Evolutionary conservation across 2,888 invertebrate genomes (phyloP), one percentile per base, ranked within the genome.

Genomic region (Megastigmus dorsalis): DNA sequence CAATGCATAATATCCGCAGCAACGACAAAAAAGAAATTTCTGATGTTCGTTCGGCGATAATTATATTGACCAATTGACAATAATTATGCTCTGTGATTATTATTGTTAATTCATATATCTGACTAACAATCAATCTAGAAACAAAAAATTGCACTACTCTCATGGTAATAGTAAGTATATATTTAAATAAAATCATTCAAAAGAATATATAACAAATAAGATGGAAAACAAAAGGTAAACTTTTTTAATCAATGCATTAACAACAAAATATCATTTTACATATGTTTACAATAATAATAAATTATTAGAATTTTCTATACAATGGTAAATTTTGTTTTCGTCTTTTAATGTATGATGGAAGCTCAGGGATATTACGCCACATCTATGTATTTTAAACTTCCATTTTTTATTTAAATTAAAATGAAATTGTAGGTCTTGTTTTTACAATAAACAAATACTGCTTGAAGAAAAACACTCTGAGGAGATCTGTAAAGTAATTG

Each of bases 331-430:
- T 48, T 65, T n/a, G 36, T 55, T 67, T 36, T 55, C 48, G 57
- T 74, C 52, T n/a, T 66, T 54, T n/a, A 66, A n/a, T 28, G 54
- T 36, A 57, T 18, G 18, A 73, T 60, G 76, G 76, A 76, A 76
- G 76, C 69, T 76, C 72, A 57, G 48, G 72, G 72, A 73, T 66
- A 68, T 38, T 45, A 45, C 28, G 10, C 41, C 45, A 57, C 48
- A 38, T 10, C 9, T 38, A 45, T 52, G 20, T 26, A 36, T 10
- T 15, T 48, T 52, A 30, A 68, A 65, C 65, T 59, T 69, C 65
- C 59, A 69, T 66, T 55, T 74, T n/a, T 36, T 65, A 13, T 62
- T 38, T 1, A 60, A 73, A 54, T 43, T 20, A 65, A 52, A 20
- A 66, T 33, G 30, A 48, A 66, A 30, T 33, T 15, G 7, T 38